Evolutionary conservation across 2,888 invertebrate species (phyloP).

Genomic region (Vesta saturnalis): DNA sequence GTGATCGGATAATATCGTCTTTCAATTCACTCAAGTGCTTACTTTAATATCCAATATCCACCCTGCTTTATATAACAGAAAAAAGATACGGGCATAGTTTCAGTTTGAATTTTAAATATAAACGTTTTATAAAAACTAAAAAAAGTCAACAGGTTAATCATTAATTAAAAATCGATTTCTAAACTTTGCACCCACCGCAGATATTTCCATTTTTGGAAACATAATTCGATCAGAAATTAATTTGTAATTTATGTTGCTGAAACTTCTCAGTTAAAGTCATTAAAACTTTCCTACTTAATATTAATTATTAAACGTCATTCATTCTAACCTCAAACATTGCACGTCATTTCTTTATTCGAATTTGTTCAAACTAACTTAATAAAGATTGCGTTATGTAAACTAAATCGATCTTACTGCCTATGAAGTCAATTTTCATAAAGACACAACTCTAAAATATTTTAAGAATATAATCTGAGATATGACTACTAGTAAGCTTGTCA

Average conservation of each 20-base stretch:
- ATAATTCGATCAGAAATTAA: neutral
- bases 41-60: conserved; percentile 1
- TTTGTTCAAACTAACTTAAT: too few relatives aligned
- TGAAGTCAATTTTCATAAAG: too few relatives aligned
- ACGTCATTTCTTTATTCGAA: too few relatives aligned
- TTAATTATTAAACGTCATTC: too few relatives aligned
- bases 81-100: neutral
- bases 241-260: neutral
- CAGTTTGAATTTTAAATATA: neutral
- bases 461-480: too few relatives aligned
- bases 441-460: too few relatives aligned
- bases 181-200: neutral
- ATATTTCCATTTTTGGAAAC: neutral
- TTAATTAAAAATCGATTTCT: neutral
- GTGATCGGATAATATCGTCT: neutral
- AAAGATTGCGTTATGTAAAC: too few relatives aligned
- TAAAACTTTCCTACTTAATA: neutral
- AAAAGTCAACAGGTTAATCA: neutral
- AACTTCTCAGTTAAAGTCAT: neutral
- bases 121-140: neutral
- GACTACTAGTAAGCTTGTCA: too few relatives aligned
- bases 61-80: too few relatives aligned
- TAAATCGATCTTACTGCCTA: too few relatives aligned
- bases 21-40: neutral
- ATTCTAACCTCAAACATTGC: too few relatives aligned